Base-by-base conservation (phyloP, 2,797 vertebrate genomes). In the Picus viridis region DNA sequence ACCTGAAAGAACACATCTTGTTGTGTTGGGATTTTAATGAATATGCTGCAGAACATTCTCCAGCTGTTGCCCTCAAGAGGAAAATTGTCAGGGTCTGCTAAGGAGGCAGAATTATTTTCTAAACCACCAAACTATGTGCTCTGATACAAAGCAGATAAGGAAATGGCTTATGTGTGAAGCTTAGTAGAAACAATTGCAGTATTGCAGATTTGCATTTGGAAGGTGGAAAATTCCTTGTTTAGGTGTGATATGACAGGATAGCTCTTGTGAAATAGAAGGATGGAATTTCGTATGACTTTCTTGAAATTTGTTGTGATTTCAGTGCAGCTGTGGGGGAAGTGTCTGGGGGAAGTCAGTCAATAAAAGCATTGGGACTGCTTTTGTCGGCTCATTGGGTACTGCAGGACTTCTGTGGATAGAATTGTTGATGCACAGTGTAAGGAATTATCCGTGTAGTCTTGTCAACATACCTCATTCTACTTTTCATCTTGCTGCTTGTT, bases 1-100 rank as follows among this genome's bases (percentile, higher is more conserved):
- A 92, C 91, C 75, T 82, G 92, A 90, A 91, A 90, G 83, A 73
- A 56, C 20, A 36, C 61, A 73, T 73, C 80, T 95, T 32, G 22
- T 86, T 78, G 29, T 83, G 29, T 61, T n/a, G 75, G 49, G 64
- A 51, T 74, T 86, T 82, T 84, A 81, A 92, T 88, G 24, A 88
- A 34, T 70, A 64, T 7, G 8, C 74, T 90, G 68, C 45, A 47
- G 81, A 93, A 78, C n/a, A 19, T 86, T 88, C 41, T 92, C 49
- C 83, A 89, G 89, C 88, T 94, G 64, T 86, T 94, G 26, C 77
- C 64, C 53, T 76, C 0, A 1, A 92, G 71, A 91, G 54, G 53
- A 86, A 91, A 86, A 82, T 79, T 67, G 32, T 63, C 56, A 43
- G 49, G 15, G 29, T 78, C 67, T 91, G 34, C 62, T 81, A 58